Conservation (phyloP, 2,888 invertebrate species). For the Athalia cordata region DNA sequence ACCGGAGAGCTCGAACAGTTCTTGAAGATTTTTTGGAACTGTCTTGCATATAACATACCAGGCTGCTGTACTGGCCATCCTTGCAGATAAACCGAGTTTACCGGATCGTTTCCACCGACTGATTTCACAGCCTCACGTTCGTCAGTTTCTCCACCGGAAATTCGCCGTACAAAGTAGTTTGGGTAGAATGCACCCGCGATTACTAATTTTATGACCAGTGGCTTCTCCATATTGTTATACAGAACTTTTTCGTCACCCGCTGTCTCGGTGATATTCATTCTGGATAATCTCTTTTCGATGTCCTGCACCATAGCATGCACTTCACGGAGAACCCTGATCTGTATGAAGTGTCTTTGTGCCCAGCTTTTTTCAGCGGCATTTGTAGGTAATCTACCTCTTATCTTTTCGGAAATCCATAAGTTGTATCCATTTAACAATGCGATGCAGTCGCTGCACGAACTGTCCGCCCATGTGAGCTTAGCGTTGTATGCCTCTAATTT, state of each 20-base stretch:
- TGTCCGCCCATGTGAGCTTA: slow-evolving; percentile 88
- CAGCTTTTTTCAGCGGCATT: slow-evolving; percentile 77
- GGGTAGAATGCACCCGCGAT: slow-evolving; percentile 95
- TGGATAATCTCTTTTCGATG: slow-evolving; percentile 78
- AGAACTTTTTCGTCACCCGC: slow-evolving; percentile 72
- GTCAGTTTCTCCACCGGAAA: slow-evolving; percentile 75
- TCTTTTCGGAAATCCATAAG: slow-evolving; percentile 82
- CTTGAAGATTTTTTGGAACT: slow-evolving; percentile 78
- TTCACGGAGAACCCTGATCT: slow-evolving; percentile 83
- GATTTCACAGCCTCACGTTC: slow-evolving; percentile 81
- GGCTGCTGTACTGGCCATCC: slow-evolving; percentile 78
- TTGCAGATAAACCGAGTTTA: slow-evolving; percentile 81
- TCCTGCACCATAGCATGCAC: slow-evolving; percentile 84
- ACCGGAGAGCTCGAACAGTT: slow-evolving; percentile 63
- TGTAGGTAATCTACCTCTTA: slow-evolving; percentile 77
- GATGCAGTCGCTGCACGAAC: slow-evolving; percentile 89
- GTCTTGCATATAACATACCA: slow-evolving; percentile 80
- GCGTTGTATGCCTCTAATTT: slow-evolving; percentile 83
- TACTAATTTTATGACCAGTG: slow-evolving; percentile 82
- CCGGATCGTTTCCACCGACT: slow-evolving; percentile 85
- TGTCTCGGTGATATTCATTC: slow-evolving; percentile 78
- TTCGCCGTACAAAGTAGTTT: slow-evolving; percentile 84
- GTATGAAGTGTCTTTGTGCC: slow-evolving; percentile 83
- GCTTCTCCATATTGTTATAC: slow-evolving; percentile 75
- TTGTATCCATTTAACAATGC: slow-evolving; percentile 88